Percentiles rank a stretch among this genome's conserved stretches.
These are phyloP conservation scores for Oryzias sinensis DNA, from an alignment of 2,797 vertebrate species.

Conservation along the genomic window DNA sequence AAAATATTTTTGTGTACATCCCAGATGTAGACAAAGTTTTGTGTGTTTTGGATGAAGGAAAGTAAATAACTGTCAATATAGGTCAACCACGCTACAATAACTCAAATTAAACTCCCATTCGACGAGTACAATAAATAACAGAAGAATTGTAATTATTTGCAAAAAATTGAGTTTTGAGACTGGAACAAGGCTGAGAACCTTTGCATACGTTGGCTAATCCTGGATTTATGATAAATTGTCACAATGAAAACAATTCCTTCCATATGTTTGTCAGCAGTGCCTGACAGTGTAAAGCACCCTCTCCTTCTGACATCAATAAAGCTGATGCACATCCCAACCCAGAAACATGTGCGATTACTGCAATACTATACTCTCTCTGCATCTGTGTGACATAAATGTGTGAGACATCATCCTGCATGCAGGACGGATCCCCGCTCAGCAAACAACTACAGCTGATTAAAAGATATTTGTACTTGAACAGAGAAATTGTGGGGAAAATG, in stretches of 20 bases:
- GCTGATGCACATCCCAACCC: conserved; percentile 9
- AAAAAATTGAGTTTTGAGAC: conserved; percentile 24
- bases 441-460: conserved; percentile 12
- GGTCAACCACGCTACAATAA: conserved; percentile 9
- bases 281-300: conserved; percentile 35
- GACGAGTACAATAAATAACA: conserved; percentile 16
- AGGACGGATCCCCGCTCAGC: too few relatives aligned
- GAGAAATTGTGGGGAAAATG: conserved; percentile 20
- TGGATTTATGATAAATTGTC: conserved; percentile 65
- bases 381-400: conserved; percentile 18
- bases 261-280: conserved; percentile 58
- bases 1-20: conserved; percentile 19
- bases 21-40: conserved; percentile 10
- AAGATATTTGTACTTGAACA: conserved; percentile 27
- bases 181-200: conserved; percentile 27
- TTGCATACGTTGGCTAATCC: conserved; percentile 43
- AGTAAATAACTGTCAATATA: conserved; percentile 13
- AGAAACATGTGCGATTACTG: conserved; percentile 22
- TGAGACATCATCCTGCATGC: conserved; percentile 17
- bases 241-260: conserved; percentile 59
- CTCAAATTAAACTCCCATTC: conserved; percentile 2
- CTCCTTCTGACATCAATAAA: conserved; percentile 16
- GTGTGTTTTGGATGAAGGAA: conserved; percentile 11
- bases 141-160: conserved; percentile 21
- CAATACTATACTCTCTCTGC: conserved; percentile 31